Percentiles rank a stretch among this genome's conserved stretches.
Evolutionary conservation across 2,797 vertebrate species (phyloP).

Genomic region (Miichthys miiuy): DNA sequence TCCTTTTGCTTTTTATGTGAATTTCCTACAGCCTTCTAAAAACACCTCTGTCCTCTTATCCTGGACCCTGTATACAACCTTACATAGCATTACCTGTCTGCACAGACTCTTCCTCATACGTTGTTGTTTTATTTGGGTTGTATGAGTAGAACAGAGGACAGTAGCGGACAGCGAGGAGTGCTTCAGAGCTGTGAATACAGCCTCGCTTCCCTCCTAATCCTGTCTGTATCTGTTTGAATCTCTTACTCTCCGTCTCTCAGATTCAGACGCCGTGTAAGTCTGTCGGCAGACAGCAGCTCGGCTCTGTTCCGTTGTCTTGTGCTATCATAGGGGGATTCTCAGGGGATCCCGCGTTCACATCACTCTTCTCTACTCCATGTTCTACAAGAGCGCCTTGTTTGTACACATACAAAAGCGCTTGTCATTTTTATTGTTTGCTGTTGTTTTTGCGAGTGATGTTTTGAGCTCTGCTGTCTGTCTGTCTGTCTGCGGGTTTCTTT

Average conservation of each 20-base stretch:
- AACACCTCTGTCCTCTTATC: neutral
- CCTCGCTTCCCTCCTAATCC: conserved; percentile 42
- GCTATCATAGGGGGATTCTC: conserved; percentile 64
- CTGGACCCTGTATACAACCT: neutral
- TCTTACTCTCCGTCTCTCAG: conserved; percentile 47
- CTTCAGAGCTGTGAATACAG: conserved; percentile 46
- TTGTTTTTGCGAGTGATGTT: conserved; percentile 55
- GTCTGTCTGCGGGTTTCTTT: conserved; percentile 56
- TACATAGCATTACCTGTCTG: neutral
- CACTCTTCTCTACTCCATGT: conserved; percentile 60
- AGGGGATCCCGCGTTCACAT: conserved; percentile 74
- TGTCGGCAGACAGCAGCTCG: conserved; percentile 62
- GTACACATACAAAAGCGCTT: conserved; percentile 68
- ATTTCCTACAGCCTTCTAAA: neutral
- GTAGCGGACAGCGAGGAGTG: conserved; percentile 27
- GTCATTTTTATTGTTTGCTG: conserved; percentile 67
- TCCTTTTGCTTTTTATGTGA: too few species aligned
- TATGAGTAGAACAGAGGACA: neutral
- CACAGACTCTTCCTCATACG: neutral
- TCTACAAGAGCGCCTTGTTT: conserved; percentile 71
- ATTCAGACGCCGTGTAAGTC: conserved; percentile 48
- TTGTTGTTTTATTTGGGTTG: neutral
- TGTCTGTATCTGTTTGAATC: conserved; percentile 51
- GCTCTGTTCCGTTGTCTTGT: conserved; percentile 63
- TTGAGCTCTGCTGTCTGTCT: conserved; percentile 42